phyloP scores from a whole-genome alignment of 2,888 invertebrate species.

The Allolobophora icterica region DNA sequence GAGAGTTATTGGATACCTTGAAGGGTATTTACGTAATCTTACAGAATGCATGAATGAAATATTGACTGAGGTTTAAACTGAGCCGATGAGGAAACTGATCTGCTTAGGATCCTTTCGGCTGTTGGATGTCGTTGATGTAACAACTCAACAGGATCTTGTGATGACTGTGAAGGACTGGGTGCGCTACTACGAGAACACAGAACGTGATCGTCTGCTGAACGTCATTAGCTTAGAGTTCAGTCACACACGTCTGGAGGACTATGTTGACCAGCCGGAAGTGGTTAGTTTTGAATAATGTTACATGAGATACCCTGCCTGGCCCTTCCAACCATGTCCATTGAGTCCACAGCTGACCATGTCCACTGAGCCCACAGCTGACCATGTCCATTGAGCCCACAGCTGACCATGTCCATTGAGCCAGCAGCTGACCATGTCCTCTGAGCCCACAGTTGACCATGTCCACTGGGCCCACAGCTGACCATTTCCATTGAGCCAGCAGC shows the following conservation, averaged over 20 bases:
- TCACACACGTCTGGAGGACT: constrained; percentile 90
- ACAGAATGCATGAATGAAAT: not conserved
- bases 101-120: constrained; percentile 79
- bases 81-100: not conserved
- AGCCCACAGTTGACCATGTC: not conserved
- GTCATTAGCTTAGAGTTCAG: constrained; percentile 97
- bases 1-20: not conserved
- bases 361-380: not conserved
- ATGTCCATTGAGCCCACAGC: no score
- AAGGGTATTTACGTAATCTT: not conserved
- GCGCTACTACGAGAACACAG: constrained; percentile 80
- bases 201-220: constrained; percentile 73
- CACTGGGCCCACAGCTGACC: not conserved
- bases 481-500: not conserved
- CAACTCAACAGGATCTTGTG: constrained; percentile 93
- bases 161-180: constrained; percentile 98
- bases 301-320: not conserved
- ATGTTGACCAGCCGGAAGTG: constrained; percentile 89
- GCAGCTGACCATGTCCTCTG: no score
- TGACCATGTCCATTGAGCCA: not conserved
- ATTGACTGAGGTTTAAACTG: not conserved
- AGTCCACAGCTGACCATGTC: no score
- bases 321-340: not conserved
- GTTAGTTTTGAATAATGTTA: constrained; percentile 59
- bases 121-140: constrained; percentile 97